Conservation (phyloP, 2,113 vertebrate species). For the Amphiprion ocellaris region DNA sequence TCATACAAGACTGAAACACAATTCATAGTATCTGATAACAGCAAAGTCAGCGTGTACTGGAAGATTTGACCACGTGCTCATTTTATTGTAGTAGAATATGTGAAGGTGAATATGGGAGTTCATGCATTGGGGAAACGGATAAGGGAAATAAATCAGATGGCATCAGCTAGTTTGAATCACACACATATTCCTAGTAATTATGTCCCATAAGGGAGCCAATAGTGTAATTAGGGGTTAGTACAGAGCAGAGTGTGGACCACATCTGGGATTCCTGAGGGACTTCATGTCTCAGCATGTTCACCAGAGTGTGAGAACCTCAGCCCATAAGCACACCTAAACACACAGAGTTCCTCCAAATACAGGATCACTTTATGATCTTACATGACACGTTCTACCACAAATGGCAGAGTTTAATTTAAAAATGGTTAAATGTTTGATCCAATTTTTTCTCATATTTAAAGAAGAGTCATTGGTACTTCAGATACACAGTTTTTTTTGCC, state of each 20-base stretch:
- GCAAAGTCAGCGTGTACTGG: background rate
- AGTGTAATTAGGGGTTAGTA: slow-evolving; percentile 83
- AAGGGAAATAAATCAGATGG: slow-evolving; percentile 75
- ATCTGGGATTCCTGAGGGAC: slow-evolving; percentile 81
- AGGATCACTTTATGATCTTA: slow-evolving; percentile 22
- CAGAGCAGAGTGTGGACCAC: slow-evolving; percentile 75
- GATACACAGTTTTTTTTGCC: background rate
- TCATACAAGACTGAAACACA: background rate
- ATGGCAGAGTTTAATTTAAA: slow-evolving; percentile 34
- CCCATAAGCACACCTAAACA: slow-evolving; percentile 67
- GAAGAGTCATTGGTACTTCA: slow-evolving; percentile 5
- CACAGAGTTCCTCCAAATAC: slow-evolving; percentile 30
- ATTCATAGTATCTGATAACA: slow-evolving; percentile 13
- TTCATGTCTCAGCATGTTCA: slow-evolving; percentile 76
- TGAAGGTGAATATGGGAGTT: slow-evolving; percentile 19
- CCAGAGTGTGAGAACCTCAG: slow-evolving; percentile 83
- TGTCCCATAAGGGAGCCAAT: slow-evolving; percentile 74
- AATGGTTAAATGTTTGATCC: slow-evolving; percentile 15
- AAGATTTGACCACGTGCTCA: too few relatives aligned
- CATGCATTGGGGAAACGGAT: slow-evolving; percentile 27
- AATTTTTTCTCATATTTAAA: slow-evolving; percentile 4
- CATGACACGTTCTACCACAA: slow-evolving; percentile 27
- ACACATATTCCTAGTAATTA: slow-evolving; percentile 79
- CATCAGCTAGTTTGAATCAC: slow-evolving; percentile 65
- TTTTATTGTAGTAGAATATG: slow-evolving; percentile 29